phyloP scores from a whole-genome alignment of 37 sponge, comb jelly and placozoan species.

The Diacarnus erythraeanus region DNA sequence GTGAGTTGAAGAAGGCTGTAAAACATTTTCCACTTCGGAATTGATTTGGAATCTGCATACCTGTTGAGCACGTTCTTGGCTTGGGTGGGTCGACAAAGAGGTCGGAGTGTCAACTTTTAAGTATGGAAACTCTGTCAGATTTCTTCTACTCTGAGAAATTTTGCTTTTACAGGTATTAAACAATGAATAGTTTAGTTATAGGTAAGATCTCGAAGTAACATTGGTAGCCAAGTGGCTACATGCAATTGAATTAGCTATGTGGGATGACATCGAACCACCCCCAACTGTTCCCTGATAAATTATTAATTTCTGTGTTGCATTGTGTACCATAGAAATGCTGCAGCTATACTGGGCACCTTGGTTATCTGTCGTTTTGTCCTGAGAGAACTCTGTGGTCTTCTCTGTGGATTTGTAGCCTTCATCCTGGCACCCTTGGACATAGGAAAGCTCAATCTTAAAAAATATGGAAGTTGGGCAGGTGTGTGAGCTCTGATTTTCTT shows the following conservation, averaged over 20 bases:
- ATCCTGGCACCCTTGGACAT: conserved; percentile 47
- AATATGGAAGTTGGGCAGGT: conserved; percentile 73
- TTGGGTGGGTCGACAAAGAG: too few relatives aligned
- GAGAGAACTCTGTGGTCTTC: not conserved
- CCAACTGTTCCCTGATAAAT: too few relatives aligned
- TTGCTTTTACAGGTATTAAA: conserved; percentile 5
- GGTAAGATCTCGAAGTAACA: too few relatives aligned
- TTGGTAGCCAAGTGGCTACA: too few relatives aligned
- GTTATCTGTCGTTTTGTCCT: not conserved
- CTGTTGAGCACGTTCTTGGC: too few relatives aligned
- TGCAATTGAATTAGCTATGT: too few relatives aligned
- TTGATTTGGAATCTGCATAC: too few relatives aligned
- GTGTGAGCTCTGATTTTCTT: too few relatives aligned
- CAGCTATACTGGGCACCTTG: not conserved
- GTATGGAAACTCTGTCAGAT: not conserved
- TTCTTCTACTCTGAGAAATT: conserved; percentile 1
- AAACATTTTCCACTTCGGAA: too few relatives aligned
- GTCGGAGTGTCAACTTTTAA: too few relatives aligned
- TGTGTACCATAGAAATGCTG: not conserved
- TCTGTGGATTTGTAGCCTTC: conserved; percentile 16
- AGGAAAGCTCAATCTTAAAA: conserved; percentile 41
- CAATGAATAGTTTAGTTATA: not conserved
- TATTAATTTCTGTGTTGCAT: not conserved
- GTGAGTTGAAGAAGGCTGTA: too few relatives aligned
- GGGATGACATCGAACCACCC: too few relatives aligned